phyloP scores from a whole-genome alignment of 2,113 vertebrate species.

The rat (Rattus norvegicus) region GRCr8 NC_086031.1:76428501-76429000 shows the following conservation, averaged over 20 bases:
- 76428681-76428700: neutral
- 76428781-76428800: neutral
- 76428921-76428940: neutral
- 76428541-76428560: neutral
- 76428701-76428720: neutral
- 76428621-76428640: too few species aligned
- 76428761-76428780: neutral
- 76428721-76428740: neutral
- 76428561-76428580: neutral
- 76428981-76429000: neutral
- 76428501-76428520: neutral
- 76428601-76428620: too few species aligned
- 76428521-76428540: neutral
- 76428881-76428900: neutral
- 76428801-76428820: neutral
- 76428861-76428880: neutral
- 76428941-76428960: neutral
- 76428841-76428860: neutral
- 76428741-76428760: conserved; percentile 1
- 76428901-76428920: neutral
- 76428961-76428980: neutral
- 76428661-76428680: too few species aligned
- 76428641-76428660: too few species aligned
- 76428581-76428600: neutral
- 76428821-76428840: neutral